Conservation (phyloP, 2,888 invertebrate species). For the Acronicta psi region DNA sequence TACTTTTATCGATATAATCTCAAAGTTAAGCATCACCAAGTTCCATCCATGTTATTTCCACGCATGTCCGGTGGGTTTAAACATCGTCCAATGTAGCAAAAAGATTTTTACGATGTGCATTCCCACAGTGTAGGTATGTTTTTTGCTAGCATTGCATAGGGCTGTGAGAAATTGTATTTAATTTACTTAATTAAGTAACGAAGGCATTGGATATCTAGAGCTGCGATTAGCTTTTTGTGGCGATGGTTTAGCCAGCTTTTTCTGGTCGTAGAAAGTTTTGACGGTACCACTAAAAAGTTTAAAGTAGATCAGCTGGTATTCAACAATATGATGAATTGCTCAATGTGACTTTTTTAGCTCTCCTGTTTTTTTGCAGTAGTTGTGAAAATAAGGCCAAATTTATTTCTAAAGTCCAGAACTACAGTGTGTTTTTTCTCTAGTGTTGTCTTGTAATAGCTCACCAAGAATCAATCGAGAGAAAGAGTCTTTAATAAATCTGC, state of each 20-base stretch:
- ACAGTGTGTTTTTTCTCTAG: too few species aligned
- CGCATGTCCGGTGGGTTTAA: constrained; percentile 52
- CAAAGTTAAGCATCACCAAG: constrained; percentile 57
- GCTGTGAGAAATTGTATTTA: constrained; percentile 60
- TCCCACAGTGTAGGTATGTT: constrained; percentile 76
- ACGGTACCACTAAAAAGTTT: too few species aligned
- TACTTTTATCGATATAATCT: constrained; percentile 55
- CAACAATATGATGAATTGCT: too few species aligned
- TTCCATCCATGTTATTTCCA: constrained; percentile 62
- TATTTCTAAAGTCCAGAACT: too few species aligned
- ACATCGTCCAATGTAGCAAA: constrained; percentile 70
- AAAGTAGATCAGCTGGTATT: too few species aligned
- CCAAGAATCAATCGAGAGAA: not conserved
- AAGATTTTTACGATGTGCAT: constrained; percentile 80
- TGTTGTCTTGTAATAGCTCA: too few species aligned
- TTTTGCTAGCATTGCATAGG: constrained; percentile 67
- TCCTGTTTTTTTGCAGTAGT: too few species aligned
- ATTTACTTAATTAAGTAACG: constrained; percentile 58
- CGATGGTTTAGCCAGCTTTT: not conserved
- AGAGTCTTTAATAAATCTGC: not conserved
- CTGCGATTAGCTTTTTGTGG: not conserved
- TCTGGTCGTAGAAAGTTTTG: too few species aligned
- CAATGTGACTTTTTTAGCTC: too few species aligned
- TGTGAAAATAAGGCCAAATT: too few species aligned
- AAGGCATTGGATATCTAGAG: constrained; percentile 22